These are phyloP conservation scores for Anabacerthia variegaticeps DNA, from an alignment of 2,797 vertebrate genomes.

Conservation along the genomic window DNA sequence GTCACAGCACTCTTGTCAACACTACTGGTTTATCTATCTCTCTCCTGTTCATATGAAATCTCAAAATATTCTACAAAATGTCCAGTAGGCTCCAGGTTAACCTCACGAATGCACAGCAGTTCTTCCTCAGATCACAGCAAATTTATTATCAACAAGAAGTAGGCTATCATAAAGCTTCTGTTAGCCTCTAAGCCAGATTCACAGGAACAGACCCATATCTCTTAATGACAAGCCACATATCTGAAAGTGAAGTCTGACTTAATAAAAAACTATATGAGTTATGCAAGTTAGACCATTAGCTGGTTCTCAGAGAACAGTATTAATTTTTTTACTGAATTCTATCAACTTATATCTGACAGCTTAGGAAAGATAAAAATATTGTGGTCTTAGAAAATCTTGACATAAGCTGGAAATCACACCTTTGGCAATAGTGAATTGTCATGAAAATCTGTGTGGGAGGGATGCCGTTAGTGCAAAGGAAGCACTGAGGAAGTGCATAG, in stretches of 20 bases:
- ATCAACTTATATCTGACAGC: neutral
- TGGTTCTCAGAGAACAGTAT: neutral
- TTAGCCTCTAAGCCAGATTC: neutral
- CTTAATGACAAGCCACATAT: neutral
- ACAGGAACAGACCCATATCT: neutral
- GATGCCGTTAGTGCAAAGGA: neutral
- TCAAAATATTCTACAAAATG: neutral
- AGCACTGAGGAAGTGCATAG: neutral
- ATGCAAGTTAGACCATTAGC: neutral
- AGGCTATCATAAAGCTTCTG: neutral
- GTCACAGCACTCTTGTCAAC: neutral
- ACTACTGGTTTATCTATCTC: neutral
- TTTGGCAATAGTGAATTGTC: neutral
- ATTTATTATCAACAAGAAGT: neutral
- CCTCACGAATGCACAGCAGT: neutral
- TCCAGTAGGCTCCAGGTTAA: neutral
- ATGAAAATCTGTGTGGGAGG: neutral
- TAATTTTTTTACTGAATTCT: neutral
- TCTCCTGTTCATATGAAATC: neutral
- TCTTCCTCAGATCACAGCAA: neutral
- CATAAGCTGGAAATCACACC: neutral
- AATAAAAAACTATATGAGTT: neutral
- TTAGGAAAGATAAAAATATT: neutral
- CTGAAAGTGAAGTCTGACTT: neutral
- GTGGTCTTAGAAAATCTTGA: neutral